phyloP scores from a whole-genome alignment of 2,797 vertebrate species.

The Pangasius larnaudii region DNA sequence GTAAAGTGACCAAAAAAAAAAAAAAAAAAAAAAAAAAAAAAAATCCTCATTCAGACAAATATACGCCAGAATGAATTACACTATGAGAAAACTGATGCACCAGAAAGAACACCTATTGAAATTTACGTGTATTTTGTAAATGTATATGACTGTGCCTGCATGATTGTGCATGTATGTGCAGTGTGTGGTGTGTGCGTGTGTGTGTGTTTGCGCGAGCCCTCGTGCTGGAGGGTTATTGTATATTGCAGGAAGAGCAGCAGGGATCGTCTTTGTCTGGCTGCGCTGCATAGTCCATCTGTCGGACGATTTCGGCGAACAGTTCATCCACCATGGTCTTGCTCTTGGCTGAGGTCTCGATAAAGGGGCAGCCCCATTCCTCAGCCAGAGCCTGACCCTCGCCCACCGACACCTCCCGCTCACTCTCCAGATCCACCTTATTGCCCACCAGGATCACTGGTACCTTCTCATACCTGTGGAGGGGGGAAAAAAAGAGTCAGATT shows the following conservation, averaged over 20 bases:
- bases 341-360: constrained; percentile 99
- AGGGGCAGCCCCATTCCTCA: constrained; percentile 98
- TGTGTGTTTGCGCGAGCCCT: constrained; percentile 30
- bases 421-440: constrained; percentile 99
- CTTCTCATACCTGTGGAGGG: constrained; percentile 90
- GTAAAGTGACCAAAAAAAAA: constrained; percentile 58
- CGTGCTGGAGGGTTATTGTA: constrained; percentile 86
- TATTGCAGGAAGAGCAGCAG: constrained; percentile 98
- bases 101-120: constrained; percentile 63
- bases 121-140: constrained; percentile 50
- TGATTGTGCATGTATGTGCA: constrained; percentile 59
- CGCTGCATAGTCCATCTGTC: constrained; percentile 99
- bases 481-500: neutral
- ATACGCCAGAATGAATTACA: constrained; percentile 59
- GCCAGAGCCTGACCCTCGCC: constrained; percentile 93
- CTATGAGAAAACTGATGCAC: constrained; percentile 68
- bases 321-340: constrained; percentile 99
- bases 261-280: constrained; percentile 99
- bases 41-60: constrained; percentile 63
- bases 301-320: constrained; percentile 97
- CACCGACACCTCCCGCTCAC: constrained; percentile 93
- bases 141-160: constrained; percentile 57
- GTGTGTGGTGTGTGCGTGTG: constrained; percentile 2
- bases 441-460: constrained; percentile 98
- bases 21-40: constrained; percentile 6